Percentiles rank a stretch among this genome's conserved stretches.
These are phyloP conservation scores for Philaethria dido DNA, from an alignment of 2,888 invertebrate species.

Conservation along the genomic window DNA sequence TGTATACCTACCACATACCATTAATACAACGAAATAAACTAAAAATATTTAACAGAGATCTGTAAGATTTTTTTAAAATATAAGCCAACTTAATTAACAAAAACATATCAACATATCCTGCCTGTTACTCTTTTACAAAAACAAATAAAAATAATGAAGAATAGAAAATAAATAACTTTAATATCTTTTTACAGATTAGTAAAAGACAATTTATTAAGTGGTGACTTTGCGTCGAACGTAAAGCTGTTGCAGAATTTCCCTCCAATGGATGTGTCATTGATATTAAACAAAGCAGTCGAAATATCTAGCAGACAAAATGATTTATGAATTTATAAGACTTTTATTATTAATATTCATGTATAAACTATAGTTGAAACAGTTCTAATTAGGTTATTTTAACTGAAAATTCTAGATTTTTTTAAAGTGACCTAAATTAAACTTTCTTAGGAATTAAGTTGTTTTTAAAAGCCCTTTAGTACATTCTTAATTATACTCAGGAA, in stretches of 20 bases:
- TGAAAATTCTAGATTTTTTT: not conserved
- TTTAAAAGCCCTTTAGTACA: not conserved
- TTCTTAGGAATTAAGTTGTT: not conserved
- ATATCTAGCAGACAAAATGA: slow-evolving; percentile 53
- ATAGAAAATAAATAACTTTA: too few relatives aligned
- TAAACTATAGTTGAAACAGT: not conserved
- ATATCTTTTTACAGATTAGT: slow-evolving; percentile 86
- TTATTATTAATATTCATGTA: not conserved
- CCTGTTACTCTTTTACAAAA: too few relatives aligned
- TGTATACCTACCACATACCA: too few relatives aligned
- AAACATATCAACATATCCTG: too few relatives aligned
- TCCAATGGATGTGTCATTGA: slow-evolving; percentile 92
- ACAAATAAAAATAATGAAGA: too few relatives aligned
- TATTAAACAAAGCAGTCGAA: slow-evolving; percentile 90
- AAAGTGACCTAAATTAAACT: not conserved
- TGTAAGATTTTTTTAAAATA: too few relatives aligned
- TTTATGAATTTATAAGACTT: not conserved
- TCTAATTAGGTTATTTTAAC: not conserved
- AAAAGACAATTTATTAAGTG: slow-evolving; percentile 90
- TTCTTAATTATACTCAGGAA: too few relatives aligned
- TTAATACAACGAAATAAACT: too few relatives aligned
- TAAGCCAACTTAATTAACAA: too few relatives aligned
- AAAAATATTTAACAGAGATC: too few relatives aligned
- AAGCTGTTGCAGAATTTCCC: slow-evolving; percentile 97
- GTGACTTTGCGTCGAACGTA: slow-evolving; percentile 97